Conservation (phyloP, 1,140 invertebrate species). For the Drosophila aff. region DNA sequence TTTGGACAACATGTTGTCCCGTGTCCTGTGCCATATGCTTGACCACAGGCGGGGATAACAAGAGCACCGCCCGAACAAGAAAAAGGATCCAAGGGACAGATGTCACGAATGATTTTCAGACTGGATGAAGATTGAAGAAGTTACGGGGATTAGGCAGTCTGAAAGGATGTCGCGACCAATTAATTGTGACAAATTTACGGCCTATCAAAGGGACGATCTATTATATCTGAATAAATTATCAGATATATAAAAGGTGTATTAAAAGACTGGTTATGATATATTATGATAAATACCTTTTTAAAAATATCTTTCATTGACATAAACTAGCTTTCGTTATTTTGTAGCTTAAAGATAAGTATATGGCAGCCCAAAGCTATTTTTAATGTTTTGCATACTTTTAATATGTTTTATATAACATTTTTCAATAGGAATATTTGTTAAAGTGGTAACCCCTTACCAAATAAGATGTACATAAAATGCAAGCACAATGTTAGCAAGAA, state of each 20-base stretch:
- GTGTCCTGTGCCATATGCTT: slow-evolving; percentile 61
- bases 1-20: slow-evolving; percentile 47
- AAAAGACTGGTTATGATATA: not conserved
- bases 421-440: not conserved
- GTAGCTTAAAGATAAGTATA: not conserved
- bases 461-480: not conserved
- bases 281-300: not conserved
- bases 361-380: not conserved
- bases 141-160: not conserved
- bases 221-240: not conserved
- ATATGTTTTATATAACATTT: not conserved
- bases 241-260: not conserved
- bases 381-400: not conserved
- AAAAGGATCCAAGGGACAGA: slow-evolving; percentile 38
- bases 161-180: slow-evolving; percentile 22
- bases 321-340: not conserved
- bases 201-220: not conserved
- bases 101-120: slow-evolving; percentile 21
- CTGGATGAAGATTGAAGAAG: slow-evolving; percentile 8
- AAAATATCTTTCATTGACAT: too few species aligned
- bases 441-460: too few species aligned
- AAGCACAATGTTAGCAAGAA: not conserved
- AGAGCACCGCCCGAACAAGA: slow-evolving; percentile 22
- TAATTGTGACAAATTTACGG: slow-evolving; percentile 12
- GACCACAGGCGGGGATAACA: slow-evolving; percentile 51